These are phyloP conservation scores for Limnothrissa miodon DNA, from an alignment of 2,113 vertebrate genomes.

Conservation along the genomic window DNA sequence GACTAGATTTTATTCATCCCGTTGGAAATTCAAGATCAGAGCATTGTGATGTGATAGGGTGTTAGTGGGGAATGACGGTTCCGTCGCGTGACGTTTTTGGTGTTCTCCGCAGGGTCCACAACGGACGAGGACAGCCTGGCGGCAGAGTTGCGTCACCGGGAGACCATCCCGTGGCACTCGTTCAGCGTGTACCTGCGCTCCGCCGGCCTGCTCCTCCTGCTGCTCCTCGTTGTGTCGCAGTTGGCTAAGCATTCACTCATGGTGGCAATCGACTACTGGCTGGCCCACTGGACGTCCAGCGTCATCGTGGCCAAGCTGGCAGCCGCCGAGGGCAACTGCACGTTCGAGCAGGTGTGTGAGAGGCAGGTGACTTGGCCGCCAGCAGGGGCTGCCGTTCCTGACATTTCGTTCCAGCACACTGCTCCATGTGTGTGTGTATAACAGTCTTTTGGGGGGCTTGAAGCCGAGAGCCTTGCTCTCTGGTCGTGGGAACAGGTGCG, in stretches of 20 bases:
- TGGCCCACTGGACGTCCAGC: constrained; percentile 86
- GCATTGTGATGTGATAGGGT: background rate
- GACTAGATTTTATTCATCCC: too few species aligned
- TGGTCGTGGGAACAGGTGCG: constrained; percentile 4
- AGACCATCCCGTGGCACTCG: constrained; percentile 92
- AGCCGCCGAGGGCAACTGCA: constrained; percentile 72
- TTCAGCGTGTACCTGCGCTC: constrained; percentile 88
- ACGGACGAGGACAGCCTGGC: constrained; percentile 91
- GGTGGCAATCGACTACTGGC: constrained; percentile 96
- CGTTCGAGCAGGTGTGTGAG: constrained; percentile 69
- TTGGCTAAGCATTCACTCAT: constrained; percentile 92
- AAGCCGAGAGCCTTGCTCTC: background rate
- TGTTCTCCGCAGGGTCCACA: constrained; percentile 70
- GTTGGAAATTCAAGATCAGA: too few species aligned
- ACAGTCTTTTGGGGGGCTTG: background rate
- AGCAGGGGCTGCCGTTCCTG: background rate
- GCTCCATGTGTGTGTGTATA: background rate
- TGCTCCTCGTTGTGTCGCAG: constrained; percentile 87
- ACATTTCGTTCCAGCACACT: background rate
- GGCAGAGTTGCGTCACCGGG: constrained; percentile 83
- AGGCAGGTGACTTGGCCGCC: background rate
- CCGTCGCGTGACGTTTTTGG: background rate
- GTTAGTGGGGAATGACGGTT: background rate
- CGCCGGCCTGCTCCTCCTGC: constrained; percentile 82
- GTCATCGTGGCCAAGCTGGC: constrained; percentile 69